Conservation (phyloP, 2,797 vertebrate species). For the Triplophysa bombifrons region DNA sequence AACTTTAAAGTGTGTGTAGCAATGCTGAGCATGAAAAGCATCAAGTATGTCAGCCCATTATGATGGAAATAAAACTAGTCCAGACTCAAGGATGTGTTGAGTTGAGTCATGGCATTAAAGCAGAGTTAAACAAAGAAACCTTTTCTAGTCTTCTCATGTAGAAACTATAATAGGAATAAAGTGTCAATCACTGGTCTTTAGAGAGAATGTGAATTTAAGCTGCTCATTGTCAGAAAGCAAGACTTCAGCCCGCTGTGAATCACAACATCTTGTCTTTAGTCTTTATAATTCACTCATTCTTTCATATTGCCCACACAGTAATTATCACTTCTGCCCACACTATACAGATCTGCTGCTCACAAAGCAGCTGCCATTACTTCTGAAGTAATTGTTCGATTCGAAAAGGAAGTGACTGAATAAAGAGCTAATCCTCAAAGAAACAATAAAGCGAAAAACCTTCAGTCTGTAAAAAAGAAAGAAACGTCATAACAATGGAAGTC, state of each 20-base stretch:
- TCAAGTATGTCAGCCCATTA: neutral
- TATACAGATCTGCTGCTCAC: constrained; percentile 12
- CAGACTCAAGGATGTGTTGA: constrained; percentile 7
- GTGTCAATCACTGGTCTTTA: constrained; percentile 54
- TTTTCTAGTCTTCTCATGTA: constrained; percentile 25
- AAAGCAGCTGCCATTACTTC: constrained; percentile 16
- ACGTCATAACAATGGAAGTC: neutral
- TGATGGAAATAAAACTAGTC: neutral
- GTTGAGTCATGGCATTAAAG: neutral
- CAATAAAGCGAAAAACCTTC: neutral
- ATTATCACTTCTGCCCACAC: constrained; percentile 11
- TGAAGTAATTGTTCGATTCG: constrained; percentile 14
- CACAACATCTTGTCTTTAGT: constrained; percentile 7
- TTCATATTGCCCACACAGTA: constrained; percentile 32
- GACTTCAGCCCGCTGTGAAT: constrained; percentile 20
- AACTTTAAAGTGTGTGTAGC: constrained; percentile 50
- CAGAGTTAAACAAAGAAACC: neutral
- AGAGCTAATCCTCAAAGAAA: constrained; percentile 3
- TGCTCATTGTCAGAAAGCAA: constrained; percentile 23
- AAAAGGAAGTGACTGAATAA: neutral
- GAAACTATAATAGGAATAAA: constrained; percentile 50
- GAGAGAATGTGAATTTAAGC: constrained; percentile 58
- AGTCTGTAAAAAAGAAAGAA: neutral
- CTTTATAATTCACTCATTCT: constrained; percentile 13
- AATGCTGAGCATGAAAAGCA: constrained; percentile 44